Percentiles rank a stretch among this genome's conserved stretches.
phyloP scores from a whole-genome alignment of 2,888 invertebrate genomes.

The Nycteola revayana region DNA sequence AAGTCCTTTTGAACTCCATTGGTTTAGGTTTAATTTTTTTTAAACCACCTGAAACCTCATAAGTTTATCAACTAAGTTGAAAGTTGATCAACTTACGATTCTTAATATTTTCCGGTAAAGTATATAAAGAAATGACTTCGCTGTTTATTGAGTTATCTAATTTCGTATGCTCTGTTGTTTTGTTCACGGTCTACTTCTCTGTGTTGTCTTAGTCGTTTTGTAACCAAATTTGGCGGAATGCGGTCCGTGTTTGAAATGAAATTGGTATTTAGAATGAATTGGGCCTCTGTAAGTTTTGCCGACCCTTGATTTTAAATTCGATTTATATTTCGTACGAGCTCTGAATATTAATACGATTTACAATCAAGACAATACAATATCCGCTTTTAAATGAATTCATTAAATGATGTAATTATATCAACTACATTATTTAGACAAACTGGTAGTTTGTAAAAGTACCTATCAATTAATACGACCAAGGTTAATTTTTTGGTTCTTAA shows the following conservation, averaged over 20 bases:
- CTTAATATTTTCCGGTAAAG: no score
- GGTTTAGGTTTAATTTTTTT: no score
- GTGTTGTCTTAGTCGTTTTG: slow-evolving; percentile 77
- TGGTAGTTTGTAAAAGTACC: background rate
- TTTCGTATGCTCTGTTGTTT: slow-evolving; percentile 77
- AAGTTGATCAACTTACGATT: no score
- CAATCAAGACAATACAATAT: no score
- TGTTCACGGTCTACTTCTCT: slow-evolving; percentile 79
- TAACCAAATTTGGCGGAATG: slow-evolving; percentile 77
- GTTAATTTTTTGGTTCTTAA: no score
- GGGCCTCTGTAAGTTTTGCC: slow-evolving; percentile 54
- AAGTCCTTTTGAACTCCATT: no score
- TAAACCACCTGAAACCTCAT: no score
- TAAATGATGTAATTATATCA: background rate
- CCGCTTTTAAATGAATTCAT: background rate
- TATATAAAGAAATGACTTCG: no score
- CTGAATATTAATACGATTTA: slow-evolving; percentile 46
- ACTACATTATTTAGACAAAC: no score
- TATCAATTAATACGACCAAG: no score
- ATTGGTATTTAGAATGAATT: slow-evolving; percentile 78
- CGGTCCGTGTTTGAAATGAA: slow-evolving; percentile 73
- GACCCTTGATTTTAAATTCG: slow-evolving; percentile 70
- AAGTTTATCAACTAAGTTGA: no score
- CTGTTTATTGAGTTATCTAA: slow-evolving; percentile 58
- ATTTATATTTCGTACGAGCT: slow-evolving; percentile 45